Evolutionary conservation across 2,113 vertebrate species (phyloP), one percentile per base, ranked within the genome.

Genomic region (Festucalex cinctus): DNA sequence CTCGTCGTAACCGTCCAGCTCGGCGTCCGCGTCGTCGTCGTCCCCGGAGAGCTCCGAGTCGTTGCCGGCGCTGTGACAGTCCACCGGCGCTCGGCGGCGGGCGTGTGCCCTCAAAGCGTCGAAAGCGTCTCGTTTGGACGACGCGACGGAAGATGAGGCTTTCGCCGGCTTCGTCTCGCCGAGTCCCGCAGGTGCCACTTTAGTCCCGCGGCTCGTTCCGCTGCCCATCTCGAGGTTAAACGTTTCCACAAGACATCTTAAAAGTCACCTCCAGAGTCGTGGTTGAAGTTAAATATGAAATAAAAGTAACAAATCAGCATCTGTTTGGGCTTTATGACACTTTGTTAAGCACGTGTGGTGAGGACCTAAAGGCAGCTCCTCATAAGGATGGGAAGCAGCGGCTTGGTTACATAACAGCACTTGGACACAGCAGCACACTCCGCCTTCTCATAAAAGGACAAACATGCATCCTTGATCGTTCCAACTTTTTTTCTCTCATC

Each of bases 161-260:
- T 70, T 74, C 41, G 44, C 67, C n/a, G n/a, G 37, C 9, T 56
- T 80, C 46, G 75, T 69, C 44, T 88, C 88, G 28, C 61, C 73
- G 22, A 76, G 68, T 14, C 81, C 73, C 69, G 62, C 87, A 74
- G 92, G 89, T 82, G 92, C 84, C 10, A 92, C 86, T 74, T 70
- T 93, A 66, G 89, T 92, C 26, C 85, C 80, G 63, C 88, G 77
- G 80, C 92, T 92, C 16, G 83, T 80, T 0, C 85, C 83, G 68
- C 78, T 88, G 48, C 92, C 92, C 92, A 92, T 93, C 57, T 66
- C 77, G 28, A 24, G 6, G 22, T 26, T 24, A 62, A 62, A 22
- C 58, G 3, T 3, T 8, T 5, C 1, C 20, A 9, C 7, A 17
- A 41, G n/a, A 6, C 37, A 43, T 62, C 8, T 62, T 43, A 62